phyloP scores from a whole-genome alignment of 2,797 vertebrate genomes.

The Prunella strophiata region DNA sequence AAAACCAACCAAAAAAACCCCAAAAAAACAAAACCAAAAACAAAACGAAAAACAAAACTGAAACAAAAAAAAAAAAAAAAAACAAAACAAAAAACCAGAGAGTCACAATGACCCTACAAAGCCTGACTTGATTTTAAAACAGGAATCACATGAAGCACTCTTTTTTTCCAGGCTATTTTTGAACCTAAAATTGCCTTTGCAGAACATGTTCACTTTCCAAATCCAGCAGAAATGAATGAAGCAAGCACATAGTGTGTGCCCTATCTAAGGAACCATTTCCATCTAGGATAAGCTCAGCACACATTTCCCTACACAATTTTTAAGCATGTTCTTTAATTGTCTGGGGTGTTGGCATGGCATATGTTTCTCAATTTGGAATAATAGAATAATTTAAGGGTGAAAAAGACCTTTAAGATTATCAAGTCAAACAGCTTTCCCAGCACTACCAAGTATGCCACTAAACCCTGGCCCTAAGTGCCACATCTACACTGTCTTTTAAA shows the following conservation, averaged over 20 bases:
- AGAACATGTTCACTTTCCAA: neutral
- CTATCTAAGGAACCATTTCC: neutral
- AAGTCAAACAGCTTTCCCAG: neutral
- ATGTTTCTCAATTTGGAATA: neutral
- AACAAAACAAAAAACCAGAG: too few species aligned
- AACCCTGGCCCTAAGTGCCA: neutral
- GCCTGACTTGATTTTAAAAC: neutral
- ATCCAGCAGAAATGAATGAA: neutral
- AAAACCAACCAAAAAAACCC: too few species aligned
- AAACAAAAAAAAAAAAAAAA: too few species aligned
- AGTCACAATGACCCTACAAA: neutral
- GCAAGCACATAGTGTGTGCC: neutral
- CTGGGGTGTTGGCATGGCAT: neutral
- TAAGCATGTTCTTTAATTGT: neutral
- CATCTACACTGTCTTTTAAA: accelerated
- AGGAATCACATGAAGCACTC: neutral
- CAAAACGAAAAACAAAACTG: too few species aligned
- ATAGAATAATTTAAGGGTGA: neutral
- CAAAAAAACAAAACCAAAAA: too few species aligned
- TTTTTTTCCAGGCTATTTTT: neutral
- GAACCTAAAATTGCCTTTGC: neutral
- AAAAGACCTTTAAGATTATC: neutral
- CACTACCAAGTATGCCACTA: neutral
- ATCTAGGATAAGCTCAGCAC: neutral
- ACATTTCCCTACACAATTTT: neutral